A percentile compares a stretch with the other conserved stretches of the same genome.
These are phyloP conservation scores for Tetragonisca angustula DNA, from an alignment of 2,888 invertebrate genomes.

Conservation along the genomic window DNA sequence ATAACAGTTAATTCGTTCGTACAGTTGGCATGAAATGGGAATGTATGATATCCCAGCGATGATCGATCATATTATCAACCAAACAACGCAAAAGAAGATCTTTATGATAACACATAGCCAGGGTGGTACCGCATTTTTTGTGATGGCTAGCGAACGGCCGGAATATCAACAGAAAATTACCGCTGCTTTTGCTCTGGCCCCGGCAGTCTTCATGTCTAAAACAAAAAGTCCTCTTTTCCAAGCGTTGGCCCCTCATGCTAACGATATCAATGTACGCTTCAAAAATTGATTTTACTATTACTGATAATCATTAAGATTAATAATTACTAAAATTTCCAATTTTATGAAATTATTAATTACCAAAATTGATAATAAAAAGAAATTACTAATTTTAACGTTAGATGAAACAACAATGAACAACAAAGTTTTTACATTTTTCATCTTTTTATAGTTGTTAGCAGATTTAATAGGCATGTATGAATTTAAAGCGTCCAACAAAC, in stretches of 20 bases:
- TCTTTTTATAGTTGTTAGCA: constrained; percentile 27
- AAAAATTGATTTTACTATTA: too few relatives aligned
- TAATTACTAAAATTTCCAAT: too few relatives aligned
- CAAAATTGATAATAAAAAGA: too few relatives aligned
- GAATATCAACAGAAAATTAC: constrained; percentile 89
- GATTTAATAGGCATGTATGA: constrained; percentile 83
- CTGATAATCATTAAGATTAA: too few relatives aligned
- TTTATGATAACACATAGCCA: constrained; percentile 93
- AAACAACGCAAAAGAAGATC: constrained; percentile 86
- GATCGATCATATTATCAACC: constrained; percentile 89
- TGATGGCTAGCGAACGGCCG: constrained; percentile 88
- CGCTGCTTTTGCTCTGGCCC: constrained; percentile 89
- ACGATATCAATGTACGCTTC: constrained; percentile 67
- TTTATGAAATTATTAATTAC: too few relatives aligned
- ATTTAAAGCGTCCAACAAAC: constrained; percentile 86
- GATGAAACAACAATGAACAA: background rate
- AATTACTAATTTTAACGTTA: background rate
- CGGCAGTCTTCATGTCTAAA: constrained; percentile 88
- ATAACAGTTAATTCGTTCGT: background rate
- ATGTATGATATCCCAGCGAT: constrained; percentile 91
- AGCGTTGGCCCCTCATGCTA: constrained; percentile 83
- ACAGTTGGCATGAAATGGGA: constrained; percentile 94
- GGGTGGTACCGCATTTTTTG: constrained; percentile 89
- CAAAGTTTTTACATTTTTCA: background rate
- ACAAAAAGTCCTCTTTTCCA: constrained; percentile 85